These are phyloP conservation scores for Mesoclemmys tuberculata DNA, from an alignment of 2,113 vertebrate species.

Conservation along the genomic window DNA sequence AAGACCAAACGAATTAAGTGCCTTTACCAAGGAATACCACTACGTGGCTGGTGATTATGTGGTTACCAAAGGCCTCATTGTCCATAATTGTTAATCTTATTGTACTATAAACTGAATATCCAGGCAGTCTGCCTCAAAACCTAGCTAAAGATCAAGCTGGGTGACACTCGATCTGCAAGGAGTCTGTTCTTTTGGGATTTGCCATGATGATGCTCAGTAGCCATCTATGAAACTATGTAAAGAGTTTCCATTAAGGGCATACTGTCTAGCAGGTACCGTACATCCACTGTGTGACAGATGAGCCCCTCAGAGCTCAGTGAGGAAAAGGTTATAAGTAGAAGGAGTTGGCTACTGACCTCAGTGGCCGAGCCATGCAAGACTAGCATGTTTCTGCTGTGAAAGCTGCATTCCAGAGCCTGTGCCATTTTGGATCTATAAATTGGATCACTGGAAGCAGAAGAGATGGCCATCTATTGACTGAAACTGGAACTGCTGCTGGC, in stretches of 20 bases:
- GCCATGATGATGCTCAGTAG: background rate
- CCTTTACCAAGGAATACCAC: too few relatives aligned
- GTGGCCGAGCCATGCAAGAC: background rate
- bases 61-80: background rate
- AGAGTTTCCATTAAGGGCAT: background rate
- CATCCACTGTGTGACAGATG: background rate
- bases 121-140: background rate
- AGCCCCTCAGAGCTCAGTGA: background rate
- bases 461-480: background rate
- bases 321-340: background rate
- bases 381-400: rapidly evolving
- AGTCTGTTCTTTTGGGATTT: background rate
- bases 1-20: too few relatives aligned
- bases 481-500: background rate
- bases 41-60: background rate
- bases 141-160: background rate
- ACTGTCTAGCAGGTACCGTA: background rate
- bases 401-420: background rate
- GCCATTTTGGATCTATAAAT: background rate
- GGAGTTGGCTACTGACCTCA: rapidly evolving
- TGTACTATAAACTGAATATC: background rate
- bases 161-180: background rate
- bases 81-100: background rate
- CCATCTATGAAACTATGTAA: rapidly evolving
- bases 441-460: background rate